Conservation (phyloP, 2,797 vertebrate species). For the Nyctalus aviator region DNA sequence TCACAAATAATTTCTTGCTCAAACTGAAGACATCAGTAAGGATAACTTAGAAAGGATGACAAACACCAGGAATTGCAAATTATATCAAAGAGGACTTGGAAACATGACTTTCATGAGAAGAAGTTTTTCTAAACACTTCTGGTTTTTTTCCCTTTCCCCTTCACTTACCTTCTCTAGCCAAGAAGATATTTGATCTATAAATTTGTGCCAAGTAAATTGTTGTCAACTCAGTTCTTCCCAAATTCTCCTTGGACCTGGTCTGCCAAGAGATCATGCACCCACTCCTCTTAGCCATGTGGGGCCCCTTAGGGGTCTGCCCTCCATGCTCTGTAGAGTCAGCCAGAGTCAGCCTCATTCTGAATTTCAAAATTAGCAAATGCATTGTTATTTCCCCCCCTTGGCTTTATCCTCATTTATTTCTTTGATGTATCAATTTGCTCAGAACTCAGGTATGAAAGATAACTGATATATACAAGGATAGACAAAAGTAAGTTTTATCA, state of each 20-base stretch:
- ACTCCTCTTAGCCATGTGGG: neutral
- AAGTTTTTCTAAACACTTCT: neutral
- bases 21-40: neutral
- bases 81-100: neutral
- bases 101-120: neutral
- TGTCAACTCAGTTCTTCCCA: neutral
- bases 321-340: too few species aligned
- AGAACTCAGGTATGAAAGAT: too few species aligned
- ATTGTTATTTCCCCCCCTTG: neutral
- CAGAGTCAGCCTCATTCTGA: neutral
- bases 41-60: neutral
- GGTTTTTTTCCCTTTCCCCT: neutral
- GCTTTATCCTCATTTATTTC: neutral
- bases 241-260: neutral
- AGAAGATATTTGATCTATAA: neutral
- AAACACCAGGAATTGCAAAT: neutral
- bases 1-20: neutral
- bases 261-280: neutral
- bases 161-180: neutral
- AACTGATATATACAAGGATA: too few species aligned
- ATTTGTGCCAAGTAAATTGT: neutral
- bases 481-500: neutral
- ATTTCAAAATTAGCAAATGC: neutral
- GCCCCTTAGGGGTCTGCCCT: rapidly evolving
- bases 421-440: too few species aligned